These are phyloP conservation scores for Myiothlypis chrysogaster DNA, from an alignment of 2,797 vertebrate species.

Conservation along the genomic window DNA sequence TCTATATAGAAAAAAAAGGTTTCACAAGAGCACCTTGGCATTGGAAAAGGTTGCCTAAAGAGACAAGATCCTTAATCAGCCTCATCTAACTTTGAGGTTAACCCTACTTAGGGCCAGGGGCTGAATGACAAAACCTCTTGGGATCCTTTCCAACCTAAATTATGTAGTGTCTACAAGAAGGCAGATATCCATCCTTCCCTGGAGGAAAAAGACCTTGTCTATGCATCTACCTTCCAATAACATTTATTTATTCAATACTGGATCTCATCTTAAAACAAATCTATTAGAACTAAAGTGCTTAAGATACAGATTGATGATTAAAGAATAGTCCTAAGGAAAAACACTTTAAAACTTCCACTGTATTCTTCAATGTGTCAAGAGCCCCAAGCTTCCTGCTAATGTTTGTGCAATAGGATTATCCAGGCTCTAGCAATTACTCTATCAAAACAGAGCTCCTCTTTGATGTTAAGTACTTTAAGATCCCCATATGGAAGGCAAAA, in stretches of 20 bases:
- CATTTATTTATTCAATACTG: background rate
- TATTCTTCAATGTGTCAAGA: background rate
- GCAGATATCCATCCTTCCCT: background rate
- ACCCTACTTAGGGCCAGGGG: background rate
- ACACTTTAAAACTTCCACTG: background rate
- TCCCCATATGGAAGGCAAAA: background rate
- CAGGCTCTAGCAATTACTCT: slow-evolving; percentile 18
- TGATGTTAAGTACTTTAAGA: slow-evolving; percentile 29
- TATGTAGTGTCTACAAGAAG: background rate
- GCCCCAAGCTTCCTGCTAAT: background rate
- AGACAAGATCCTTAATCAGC: background rate
- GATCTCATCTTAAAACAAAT: background rate
- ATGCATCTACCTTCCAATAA: background rate
- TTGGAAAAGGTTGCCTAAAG: background rate
- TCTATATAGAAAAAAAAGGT: background rate
- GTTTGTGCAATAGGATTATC: background rate
- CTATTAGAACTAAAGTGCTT: background rate
- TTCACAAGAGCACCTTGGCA: background rate
- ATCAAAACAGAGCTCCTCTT: slow-evolving; percentile 30
- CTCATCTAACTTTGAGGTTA: background rate
- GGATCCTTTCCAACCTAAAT: background rate
- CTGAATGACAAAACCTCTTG: background rate
- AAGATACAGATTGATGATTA: background rate
- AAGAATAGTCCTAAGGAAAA: background rate
- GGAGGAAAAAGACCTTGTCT: background rate